A percentile compares a stretch with the other conserved stretches of the same genome.
These are phyloP conservation scores for Iselma pallidipennis DNA, from an alignment of 2,888 invertebrate species.

Conservation along the genomic window DNA sequence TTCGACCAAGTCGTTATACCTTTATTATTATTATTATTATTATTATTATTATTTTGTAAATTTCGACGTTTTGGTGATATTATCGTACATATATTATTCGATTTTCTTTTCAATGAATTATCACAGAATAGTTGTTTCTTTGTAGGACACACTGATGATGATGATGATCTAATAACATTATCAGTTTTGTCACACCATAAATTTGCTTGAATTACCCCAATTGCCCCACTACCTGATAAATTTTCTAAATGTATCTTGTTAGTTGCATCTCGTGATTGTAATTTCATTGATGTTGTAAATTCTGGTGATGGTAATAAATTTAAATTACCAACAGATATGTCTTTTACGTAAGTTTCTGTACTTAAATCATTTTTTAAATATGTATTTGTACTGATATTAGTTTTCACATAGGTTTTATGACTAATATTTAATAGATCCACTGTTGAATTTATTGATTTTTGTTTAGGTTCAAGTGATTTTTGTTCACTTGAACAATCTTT, in stretches of 20 bases:
- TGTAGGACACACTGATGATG: conserved; percentile 46
- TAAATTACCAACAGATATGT: conserved; percentile 6
- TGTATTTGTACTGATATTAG: conserved; percentile 46
- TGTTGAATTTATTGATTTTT: neutral
- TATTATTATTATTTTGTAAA: neutral
- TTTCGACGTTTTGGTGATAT: conserved; percentile 36
- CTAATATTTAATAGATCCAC: conserved; percentile 22
- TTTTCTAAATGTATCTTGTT: conserved; percentile 38
- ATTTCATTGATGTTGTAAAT: conserved; percentile 7
- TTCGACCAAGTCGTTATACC: conserved; percentile 36
- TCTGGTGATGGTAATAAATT: conserved; percentile 5
- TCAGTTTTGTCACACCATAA: conserved; percentile 49
- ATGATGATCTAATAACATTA: conserved; percentile 57
- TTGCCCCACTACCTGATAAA: conserved; percentile 30
- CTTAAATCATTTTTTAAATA: conserved; percentile 39
- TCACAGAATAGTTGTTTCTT: conserved; percentile 56
- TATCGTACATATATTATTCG: conserved; percentile 21
- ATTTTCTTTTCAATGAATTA: conserved; percentile 39
- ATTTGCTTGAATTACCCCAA: conserved; percentile 48
- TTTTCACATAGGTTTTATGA: conserved; percentile 61
- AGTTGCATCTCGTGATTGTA: conserved; percentile 29
- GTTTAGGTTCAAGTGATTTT: conserved; percentile 17
- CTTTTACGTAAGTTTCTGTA: conserved; percentile 14
- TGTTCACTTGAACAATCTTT: conserved; percentile 31
- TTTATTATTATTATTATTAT: neutral